Conservation (phyloP, 1,140 invertebrate species). For the Euwallacea similis region DNA sequence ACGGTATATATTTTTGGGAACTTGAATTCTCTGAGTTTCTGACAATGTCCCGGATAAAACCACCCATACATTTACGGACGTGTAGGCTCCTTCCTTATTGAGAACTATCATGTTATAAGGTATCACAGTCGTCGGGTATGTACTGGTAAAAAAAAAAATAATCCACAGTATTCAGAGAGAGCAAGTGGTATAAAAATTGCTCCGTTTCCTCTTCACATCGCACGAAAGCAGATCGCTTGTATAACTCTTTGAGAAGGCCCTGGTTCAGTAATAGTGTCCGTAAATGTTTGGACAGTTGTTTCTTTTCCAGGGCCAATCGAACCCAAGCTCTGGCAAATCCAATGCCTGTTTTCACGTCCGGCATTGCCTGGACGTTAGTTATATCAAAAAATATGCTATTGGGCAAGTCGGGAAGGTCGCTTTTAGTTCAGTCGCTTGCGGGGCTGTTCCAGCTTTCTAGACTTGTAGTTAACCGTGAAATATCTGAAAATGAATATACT, state of each 20-base stretch:
- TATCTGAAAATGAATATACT: slow-evolving; percentile 59
- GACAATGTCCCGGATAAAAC: slow-evolving; percentile 87
- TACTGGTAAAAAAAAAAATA: slow-evolving; percentile 98
- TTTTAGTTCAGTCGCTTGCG: slow-evolving; percentile 44
- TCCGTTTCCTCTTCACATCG: slow-evolving; percentile 97
- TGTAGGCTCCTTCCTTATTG: slow-evolving; percentile 80
- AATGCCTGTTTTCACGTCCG: slow-evolving; percentile 97
- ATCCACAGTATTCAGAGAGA: slow-evolving; percentile 97
- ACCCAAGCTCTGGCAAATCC: slow-evolving; percentile 97
- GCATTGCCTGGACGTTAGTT: slow-evolving; percentile 93
- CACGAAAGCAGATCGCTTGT: slow-evolving; percentile 95
- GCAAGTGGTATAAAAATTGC: slow-evolving; percentile 94
- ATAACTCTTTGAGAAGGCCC: slow-evolving; percentile 83
- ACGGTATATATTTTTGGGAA: slow-evolving; percentile 83
- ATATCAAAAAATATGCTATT: slow-evolving; percentile 89
- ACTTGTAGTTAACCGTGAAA: slow-evolving; percentile 73
- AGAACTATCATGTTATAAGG: slow-evolving; percentile 93
- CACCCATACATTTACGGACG: slow-evolving; percentile 91
- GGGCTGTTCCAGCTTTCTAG: slow-evolving; percentile 54
- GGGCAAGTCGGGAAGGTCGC: slow-evolving; percentile 70
- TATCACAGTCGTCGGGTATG: slow-evolving; percentile 90
- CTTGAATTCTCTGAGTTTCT: slow-evolving; percentile 82
- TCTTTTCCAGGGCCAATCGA: slow-evolving; percentile 95
- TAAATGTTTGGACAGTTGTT: slow-evolving; percentile 91
- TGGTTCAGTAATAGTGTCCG: slow-evolving; percentile 85